A percentile compares a stretch with the other conserved stretches of the same genome.
These are phyloP conservation scores for Serranochromis macrocephalus DNA, from an alignment of 2,113 vertebrate species.

Conservation along the genomic window DNA sequence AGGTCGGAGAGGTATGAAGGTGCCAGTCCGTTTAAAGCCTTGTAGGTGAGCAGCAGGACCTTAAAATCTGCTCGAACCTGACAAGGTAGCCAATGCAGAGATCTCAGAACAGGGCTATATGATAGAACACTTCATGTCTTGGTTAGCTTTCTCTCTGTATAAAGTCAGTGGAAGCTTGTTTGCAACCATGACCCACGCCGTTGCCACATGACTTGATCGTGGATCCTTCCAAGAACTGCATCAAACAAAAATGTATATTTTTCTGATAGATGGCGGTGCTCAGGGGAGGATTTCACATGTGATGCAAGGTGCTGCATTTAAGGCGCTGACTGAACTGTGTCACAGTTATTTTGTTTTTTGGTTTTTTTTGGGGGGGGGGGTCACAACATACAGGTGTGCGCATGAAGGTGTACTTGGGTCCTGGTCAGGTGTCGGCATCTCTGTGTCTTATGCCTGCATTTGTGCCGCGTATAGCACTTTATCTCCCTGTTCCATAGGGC, in stretches of 20 bases:
- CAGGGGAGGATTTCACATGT: not conserved
- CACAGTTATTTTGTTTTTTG: not conserved
- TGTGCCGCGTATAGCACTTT: not conserved
- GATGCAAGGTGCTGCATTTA: not conserved
- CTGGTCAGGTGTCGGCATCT: slow-evolving; percentile 1
- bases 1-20: too few relatives aligned
- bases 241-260: not conserved
- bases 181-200: not conserved
- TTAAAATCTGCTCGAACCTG: too few relatives aligned
- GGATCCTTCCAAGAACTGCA: not conserved
- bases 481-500: slow-evolving; percentile 2
- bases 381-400: not conserved
- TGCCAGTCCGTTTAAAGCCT: too few relatives aligned
- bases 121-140: not conserved
- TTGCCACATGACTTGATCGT: not conserved
- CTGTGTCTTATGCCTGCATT: not conserved
- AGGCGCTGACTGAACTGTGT: not conserved
- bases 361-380: not conserved
- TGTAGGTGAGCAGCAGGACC: too few relatives aligned
- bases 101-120: too few relatives aligned
- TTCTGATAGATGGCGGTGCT: not conserved
- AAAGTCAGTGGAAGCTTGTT: not conserved
- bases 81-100: too few relatives aligned
- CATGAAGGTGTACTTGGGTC: not conserved
- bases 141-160: not conserved